These are phyloP conservation scores for Camponotus floridanus DNA, from an alignment of 1,140 invertebrate species.

Conservation along the genomic window DNA sequence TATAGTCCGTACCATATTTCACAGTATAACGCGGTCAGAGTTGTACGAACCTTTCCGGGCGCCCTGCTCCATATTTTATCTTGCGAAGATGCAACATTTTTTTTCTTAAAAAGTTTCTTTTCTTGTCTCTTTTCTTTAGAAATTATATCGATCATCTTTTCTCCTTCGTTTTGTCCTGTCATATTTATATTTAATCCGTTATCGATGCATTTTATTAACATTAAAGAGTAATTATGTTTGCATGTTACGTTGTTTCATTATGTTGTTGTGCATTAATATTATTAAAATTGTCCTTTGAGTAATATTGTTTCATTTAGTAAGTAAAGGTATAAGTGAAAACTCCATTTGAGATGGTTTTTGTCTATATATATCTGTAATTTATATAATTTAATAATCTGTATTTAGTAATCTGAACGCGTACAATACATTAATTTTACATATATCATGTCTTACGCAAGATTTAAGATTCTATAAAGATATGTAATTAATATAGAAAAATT, in stretches of 20 bases:
- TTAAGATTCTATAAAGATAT: slow-evolving; percentile 14
- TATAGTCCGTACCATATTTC: slow-evolving; percentile 70
- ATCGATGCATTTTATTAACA: background rate
- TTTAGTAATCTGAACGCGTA: background rate
- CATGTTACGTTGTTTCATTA: background rate
- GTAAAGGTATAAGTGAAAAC: background rate
- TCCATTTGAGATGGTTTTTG: background rate
- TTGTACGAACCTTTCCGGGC: background rate
- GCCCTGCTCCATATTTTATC: slow-evolving; percentile 19
- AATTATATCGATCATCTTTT: background rate
- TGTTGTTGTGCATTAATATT: background rate
- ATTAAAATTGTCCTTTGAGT: too few relatives aligned
- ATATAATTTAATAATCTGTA: background rate
- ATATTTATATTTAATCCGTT: background rate
- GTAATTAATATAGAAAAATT: background rate
- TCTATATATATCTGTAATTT: background rate
- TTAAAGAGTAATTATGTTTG: slow-evolving; percentile 5
- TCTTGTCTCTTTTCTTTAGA: background rate
- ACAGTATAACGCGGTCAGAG: slow-evolving; percentile 65
- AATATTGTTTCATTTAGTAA: background rate
- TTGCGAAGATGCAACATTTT: background rate
- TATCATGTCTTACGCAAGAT: background rate
- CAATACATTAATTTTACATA: background rate
- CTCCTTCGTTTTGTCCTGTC: background rate
- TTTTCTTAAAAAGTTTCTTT: background rate